phyloP scores from a whole-genome alignment of 2,888 invertebrate genomes.

The Diogma glabrata region DNA sequence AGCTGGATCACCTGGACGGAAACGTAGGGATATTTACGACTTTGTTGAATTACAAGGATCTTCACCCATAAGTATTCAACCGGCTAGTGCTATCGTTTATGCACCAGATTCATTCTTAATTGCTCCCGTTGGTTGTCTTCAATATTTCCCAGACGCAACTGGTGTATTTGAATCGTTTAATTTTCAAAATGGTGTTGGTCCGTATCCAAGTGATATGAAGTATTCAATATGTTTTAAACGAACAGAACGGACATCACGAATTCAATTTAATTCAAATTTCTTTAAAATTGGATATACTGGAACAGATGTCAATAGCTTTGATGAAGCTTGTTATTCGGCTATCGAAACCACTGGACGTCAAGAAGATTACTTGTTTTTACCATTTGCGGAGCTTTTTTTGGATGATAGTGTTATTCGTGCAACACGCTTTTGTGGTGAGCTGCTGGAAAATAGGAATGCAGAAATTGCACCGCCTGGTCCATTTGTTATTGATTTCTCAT shows the following conservation, averaged over 20 bases:
- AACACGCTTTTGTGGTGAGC: constrained; percentile 31
- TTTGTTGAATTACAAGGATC: not conserved
- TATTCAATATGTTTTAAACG: constrained; percentile 53
- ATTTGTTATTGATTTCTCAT: constrained; percentile 45
- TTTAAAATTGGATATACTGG: constrained; percentile 8
- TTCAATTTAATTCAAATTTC: not conserved
- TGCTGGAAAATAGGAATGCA: constrained; percentile 20
- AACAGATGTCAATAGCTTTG: constrained; percentile 30
- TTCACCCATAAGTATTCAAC: not conserved
- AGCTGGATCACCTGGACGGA: not conserved
- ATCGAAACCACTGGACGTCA: constrained; percentile 37
- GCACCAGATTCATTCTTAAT: constrained; percentile 15
- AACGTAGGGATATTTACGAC: not conserved
- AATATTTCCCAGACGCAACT: constrained; percentile 47
- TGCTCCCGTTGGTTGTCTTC: constrained; percentile 53
- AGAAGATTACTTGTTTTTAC: constrained; percentile 45
- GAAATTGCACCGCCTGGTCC: constrained; percentile 48
- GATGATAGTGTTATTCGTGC: constrained; percentile 31
- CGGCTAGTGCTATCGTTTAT: not conserved
- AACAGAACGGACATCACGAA: not conserved
- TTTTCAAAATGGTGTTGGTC: constrained; percentile 41
- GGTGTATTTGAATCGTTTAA: constrained; percentile 50
- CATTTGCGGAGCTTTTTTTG: constrained; percentile 39
- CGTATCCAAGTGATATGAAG: constrained; percentile 44
- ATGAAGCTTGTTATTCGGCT: constrained; percentile 43